Evolutionary conservation across 2,797 vertebrate genomes (phyloP).

Genomic region (Sciurus carolinensis): DNA sequence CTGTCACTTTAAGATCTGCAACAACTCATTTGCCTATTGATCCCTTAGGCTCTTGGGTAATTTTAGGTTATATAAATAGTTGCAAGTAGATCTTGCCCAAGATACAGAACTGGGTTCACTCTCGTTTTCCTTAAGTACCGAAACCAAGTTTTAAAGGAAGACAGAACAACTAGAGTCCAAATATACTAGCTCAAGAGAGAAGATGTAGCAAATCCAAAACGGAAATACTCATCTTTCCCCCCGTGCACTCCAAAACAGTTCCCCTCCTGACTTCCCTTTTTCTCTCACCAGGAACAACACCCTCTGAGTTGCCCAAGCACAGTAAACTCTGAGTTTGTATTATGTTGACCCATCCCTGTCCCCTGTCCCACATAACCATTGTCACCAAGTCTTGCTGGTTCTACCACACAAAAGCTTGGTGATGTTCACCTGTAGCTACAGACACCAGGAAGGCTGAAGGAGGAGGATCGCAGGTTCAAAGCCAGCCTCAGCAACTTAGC

Average conservation of each 20-base stretch:
- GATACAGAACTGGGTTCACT: background rate
- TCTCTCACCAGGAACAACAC: constrained; percentile 40
- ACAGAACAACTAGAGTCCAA: constrained; percentile 72
- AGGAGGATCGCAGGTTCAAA: background rate
- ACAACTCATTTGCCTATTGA: constrained; percentile 6
- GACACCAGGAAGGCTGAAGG: background rate
- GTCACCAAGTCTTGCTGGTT: background rate
- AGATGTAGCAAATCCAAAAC: constrained; percentile 51
- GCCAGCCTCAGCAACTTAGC: background rate
- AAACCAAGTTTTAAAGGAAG: constrained; percentile 70
- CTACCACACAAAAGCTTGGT: background rate
- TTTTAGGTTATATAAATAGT: constrained; percentile 54
- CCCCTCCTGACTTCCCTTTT: constrained; percentile 71
- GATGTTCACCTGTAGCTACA: no score
- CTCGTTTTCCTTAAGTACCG: background rate
- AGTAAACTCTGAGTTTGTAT: background rate
- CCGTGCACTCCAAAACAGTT: constrained; percentile 50
- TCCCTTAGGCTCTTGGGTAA: constrained; percentile 22
- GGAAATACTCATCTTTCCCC: constrained; percentile 62
- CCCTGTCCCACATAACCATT: background rate
- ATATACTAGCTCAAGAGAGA: constrained; percentile 36
- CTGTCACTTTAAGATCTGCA: background rate
- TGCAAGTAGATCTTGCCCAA: constrained; percentile 49
- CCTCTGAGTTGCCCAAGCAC: background rate
- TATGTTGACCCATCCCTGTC: background rate